Conservation (phyloP, 2,113 vertebrate genomes). For the Montifringilla adamsi region DNA sequence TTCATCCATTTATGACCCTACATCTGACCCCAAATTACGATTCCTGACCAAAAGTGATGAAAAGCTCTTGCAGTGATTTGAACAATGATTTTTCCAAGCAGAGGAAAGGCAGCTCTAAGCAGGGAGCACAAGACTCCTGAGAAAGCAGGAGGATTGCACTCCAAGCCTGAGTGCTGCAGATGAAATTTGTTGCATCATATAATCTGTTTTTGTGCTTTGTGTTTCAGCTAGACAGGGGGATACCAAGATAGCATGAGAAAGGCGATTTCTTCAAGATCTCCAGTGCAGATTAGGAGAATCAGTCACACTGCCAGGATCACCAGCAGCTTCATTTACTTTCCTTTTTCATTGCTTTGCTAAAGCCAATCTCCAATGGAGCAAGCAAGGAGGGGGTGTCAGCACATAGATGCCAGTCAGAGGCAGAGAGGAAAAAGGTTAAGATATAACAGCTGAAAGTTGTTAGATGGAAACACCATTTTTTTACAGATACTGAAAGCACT, state of each 20-base stretch:
- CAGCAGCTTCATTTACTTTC: neutral
- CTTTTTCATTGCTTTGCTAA: slow-evolving; percentile 7
- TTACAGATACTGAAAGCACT: neutral
- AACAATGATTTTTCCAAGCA: neutral
- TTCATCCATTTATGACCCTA: neutral
- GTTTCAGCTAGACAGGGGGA: neutral
- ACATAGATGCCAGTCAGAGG: neutral
- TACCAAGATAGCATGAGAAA: neutral
- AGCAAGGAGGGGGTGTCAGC: neutral
- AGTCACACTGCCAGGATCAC: neutral
- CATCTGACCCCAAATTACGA: neutral
- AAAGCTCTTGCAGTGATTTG: neutral
- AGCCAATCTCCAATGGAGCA: neutral
- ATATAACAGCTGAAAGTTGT: neutral
- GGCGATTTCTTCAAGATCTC: neutral
- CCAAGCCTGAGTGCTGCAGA: neutral
- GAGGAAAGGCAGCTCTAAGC: neutral
- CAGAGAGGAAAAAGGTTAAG: neutral
- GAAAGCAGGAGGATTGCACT: slow-evolving; percentile 4
- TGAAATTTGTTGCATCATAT: neutral
- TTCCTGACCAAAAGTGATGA: neutral
- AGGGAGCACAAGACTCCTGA: neutral
- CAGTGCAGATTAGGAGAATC: neutral
- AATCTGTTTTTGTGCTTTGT: neutral
- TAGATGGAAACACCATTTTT: slow-evolving; percentile 11